A percentile compares a stretch with the other conserved stretches of the same genome.
phyloP scores from a whole-genome alignment of 2,888 invertebrate genomes.

The Parasteatoda lunata region DNA sequence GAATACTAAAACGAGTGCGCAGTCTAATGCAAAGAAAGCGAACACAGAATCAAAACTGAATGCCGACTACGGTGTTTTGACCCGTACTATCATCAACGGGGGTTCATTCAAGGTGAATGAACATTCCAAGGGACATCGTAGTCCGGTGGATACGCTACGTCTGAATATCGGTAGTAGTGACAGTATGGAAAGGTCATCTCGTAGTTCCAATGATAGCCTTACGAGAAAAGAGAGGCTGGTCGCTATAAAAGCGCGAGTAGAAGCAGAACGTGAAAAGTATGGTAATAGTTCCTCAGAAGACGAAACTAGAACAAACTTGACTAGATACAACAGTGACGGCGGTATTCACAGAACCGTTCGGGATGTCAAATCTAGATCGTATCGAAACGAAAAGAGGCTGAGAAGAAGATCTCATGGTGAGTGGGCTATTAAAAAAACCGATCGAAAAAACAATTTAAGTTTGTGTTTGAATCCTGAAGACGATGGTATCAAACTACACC shows the following conservation, averaged over 20 bases:
- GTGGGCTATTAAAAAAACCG: constrained; percentile 6
- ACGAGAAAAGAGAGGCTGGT: constrained; percentile 69
- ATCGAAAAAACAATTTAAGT: constrained; percentile 42
- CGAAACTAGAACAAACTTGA: constrained; percentile 20
- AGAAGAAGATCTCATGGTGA: constrained; percentile 57
- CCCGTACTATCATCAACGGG: not conserved
- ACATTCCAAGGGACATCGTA: constrained; percentile 11
- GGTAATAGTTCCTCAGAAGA: constrained; percentile 75
- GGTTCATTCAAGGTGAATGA: constrained; percentile 6
- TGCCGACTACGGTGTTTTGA: not conserved
- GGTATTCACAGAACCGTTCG: constrained; percentile 64
- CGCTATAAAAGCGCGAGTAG: constrained; percentile 70
- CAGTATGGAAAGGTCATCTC: constrained; percentile 64
- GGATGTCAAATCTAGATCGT: constrained; percentile 70
- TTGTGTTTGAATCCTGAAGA: constrained; percentile 33
- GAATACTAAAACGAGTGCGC: constrained; percentile 9
- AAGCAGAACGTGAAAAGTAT: constrained; percentile 68
- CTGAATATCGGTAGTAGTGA: constrained; percentile 54
- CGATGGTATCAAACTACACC: constrained; percentile 8
- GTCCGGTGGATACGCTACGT: constrained; percentile 22
- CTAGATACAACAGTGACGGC: constrained; percentile 63
- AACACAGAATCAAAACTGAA: not conserved
- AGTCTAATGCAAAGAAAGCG: not conserved
- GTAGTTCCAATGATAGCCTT: constrained; percentile 65
- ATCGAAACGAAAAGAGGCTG: constrained; percentile 32